Evolutionary conservation across 1,140 invertebrate genomes (phyloP).

Genomic region (Camponotus pennsylvanicus): DNA sequence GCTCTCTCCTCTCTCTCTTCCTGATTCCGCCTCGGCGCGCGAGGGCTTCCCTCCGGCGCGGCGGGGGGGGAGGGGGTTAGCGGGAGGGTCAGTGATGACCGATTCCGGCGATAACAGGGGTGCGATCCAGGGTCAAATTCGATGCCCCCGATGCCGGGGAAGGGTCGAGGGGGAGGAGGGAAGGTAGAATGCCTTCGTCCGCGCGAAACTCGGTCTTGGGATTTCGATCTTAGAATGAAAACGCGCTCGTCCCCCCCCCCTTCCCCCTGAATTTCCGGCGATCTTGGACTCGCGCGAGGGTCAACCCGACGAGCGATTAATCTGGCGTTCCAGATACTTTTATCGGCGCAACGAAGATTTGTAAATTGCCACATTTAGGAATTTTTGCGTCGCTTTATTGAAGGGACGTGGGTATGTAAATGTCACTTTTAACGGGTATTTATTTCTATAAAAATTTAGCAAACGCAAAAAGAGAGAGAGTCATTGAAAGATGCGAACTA

Average conservation of each 20-base stretch:
- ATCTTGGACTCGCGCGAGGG: constrained; percentile 3
- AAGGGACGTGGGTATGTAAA: neutral
- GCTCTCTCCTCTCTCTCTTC: constrained; percentile 81
- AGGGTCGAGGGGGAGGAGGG: neutral
- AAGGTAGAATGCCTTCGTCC: constrained; percentile 27
- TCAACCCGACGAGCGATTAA: neutral
- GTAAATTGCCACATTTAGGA: neutral
- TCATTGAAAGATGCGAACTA: neutral
- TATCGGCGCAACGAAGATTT: neutral
- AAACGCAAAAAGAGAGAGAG: neutral
- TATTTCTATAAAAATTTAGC: neutral
- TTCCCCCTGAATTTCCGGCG: too few species aligned
- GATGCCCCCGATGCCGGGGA: constrained; percentile 40
- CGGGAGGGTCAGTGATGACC: constrained; percentile 77
- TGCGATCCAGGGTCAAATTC: constrained; percentile 75
- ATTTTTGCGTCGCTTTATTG: neutral
- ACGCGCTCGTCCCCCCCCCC: neutral
- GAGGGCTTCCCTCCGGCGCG: constrained; percentile 6
- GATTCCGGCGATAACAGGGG: constrained; percentile 75
- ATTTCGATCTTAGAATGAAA: constrained; percentile 44
- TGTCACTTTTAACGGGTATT: too few species aligned
- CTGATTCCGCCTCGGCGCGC: constrained; percentile 80
- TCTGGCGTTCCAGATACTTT: too few species aligned
- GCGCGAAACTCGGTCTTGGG: constrained; percentile 52
- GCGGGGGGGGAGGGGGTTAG: constrained; percentile 42